Conservation (phyloP, 2,888 invertebrate species). For the Andrena trimmerana region DNA sequence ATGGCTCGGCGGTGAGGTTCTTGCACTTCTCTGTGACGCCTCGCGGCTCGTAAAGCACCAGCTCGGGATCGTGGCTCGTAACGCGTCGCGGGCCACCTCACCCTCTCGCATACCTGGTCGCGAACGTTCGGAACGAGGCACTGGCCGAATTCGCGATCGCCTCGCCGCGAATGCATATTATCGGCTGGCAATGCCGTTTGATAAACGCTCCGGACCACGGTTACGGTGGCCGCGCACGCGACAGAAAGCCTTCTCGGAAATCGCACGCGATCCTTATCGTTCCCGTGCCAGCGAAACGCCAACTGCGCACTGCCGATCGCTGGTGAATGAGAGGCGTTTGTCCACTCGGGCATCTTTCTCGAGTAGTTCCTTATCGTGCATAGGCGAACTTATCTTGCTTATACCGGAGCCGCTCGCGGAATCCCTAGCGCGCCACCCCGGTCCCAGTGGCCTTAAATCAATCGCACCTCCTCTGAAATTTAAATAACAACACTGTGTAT, state of each 20-base stretch:
- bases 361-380: not conserved
- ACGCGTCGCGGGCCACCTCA: not conserved
- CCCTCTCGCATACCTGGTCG: not conserved
- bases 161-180: constrained; percentile 4
- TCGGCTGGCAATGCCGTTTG: constrained; percentile 4
- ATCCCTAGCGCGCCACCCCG: not conserved
- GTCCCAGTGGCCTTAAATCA: not conserved
- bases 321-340: not conserved
- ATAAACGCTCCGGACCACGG: not conserved
- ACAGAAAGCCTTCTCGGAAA: constrained; percentile 11
- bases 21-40: not conserved
- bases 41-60: not conserved
- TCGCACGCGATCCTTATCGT: constrained; percentile 15
- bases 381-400: not conserved
- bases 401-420: not conserved
- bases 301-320: not conserved
- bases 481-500: too few relatives aligned
- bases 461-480: too few relatives aligned
- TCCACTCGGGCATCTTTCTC: not conserved
- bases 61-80: not conserved
- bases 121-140: not conserved
- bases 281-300: not conserved
- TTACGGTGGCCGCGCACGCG: not conserved
- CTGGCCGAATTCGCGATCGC: constrained; percentile 5
- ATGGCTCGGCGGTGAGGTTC: not conserved